Evolutionary conservation across 2,113 vertebrate species (phyloP).

Genomic region (Arenaria interpres): DNA sequence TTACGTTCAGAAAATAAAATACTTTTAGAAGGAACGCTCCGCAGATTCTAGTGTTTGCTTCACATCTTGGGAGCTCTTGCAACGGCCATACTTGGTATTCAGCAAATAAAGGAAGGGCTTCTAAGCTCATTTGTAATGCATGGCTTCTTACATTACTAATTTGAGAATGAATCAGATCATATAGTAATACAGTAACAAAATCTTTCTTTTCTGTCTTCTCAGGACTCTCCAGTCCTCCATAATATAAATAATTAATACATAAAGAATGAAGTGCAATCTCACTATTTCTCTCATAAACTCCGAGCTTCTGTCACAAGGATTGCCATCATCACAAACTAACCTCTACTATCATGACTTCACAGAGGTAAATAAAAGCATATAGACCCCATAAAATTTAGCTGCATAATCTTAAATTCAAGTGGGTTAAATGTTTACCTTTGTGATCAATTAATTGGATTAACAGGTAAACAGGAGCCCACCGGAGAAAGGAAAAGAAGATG

Average conservation of each 20-base stretch:
- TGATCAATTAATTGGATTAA: background rate
- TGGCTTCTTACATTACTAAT: background rate
- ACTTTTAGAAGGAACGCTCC: background rate
- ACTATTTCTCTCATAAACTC: background rate
- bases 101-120: background rate
- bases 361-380: background rate
- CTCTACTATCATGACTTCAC: background rate
- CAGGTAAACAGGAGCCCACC: background rate
- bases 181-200: background rate
- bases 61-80: background rate
- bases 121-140: background rate
- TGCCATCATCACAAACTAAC: background rate
- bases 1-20: background rate
- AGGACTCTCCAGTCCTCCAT: background rate
- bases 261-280: background rate
- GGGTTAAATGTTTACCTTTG: background rate
- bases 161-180: background rate
- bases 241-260: background rate
- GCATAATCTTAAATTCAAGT: background rate
- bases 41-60: background rate
- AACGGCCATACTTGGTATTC: background rate
- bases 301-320: background rate
- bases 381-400: background rate
- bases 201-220: background rate
- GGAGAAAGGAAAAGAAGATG: background rate